Evolutionary conservation across 2,888 invertebrate species (phyloP), one percentile per base, ranked within the genome.

Genomic region (Diaperis boleti): DNA sequence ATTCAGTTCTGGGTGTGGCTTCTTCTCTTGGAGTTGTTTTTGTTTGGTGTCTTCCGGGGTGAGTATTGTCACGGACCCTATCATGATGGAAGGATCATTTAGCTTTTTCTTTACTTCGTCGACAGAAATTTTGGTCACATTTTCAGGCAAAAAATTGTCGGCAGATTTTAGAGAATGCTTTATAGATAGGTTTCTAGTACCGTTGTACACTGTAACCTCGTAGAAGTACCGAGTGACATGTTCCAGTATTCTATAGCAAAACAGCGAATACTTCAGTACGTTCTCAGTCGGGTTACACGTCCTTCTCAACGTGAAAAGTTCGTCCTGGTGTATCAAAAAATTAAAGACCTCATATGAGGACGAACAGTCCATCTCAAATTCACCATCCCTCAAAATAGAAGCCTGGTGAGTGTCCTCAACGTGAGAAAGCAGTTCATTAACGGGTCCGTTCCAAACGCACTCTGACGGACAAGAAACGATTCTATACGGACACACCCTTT

Each of bases 291-390:
- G 54, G 59, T 75, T 68, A 37, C 69, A 73, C 55, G 67, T 70
- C 13, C 74, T 65, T 50, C 70, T 73, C 1, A 77, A 69, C n/a
- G 76, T 45, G 68, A 74, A 79, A 6, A 76, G 59, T 15, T 73
- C 70, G 11, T 76, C 75, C 8, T 67, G 64, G 63, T 70, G 70
- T 1, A 69, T 65, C 26, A 78, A 56, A 7, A 79, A 49, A 67
- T 72, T 77, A 64, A 74, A 73, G 55, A 74, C 75, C 15, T 72
- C 73, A 49, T 78, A 75, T 13, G 65, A 72, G 52, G 74, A 73
- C 5, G 77, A 39, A 37, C 79, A 73, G 71, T 79, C 74, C 6
- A 80, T 39, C 67, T 79, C 79, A 61, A 79, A 76, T 26, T 66
- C 65, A 1, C 68, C 62, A 33, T 74, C 68, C 29, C 67, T 70